phyloP scores from a whole-genome alignment of 2,113 vertebrate genomes.

The Corynorhinus townsendii region DNA sequence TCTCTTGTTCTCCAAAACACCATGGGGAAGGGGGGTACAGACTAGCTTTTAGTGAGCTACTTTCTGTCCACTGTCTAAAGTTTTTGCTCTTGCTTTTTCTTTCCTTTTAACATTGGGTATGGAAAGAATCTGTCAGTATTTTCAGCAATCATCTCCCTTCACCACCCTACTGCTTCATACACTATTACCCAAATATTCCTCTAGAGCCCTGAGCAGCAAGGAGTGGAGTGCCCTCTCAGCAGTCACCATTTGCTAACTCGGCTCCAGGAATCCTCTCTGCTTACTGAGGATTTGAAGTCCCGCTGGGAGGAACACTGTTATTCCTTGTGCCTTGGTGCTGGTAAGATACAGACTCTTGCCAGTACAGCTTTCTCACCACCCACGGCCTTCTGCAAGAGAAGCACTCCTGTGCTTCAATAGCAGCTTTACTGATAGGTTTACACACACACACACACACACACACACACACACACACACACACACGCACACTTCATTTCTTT shows the following conservation, averaged over 20 bases:
- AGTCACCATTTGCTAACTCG: neutral
- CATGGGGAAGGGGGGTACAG: neutral
- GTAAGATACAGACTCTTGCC: neutral
- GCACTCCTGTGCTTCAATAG: neutral
- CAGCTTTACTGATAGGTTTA: neutral
- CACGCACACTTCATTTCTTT: neutral
- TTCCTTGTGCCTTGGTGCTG: neutral
- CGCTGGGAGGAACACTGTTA: neutral
- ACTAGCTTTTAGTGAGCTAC: conserved; percentile 52
- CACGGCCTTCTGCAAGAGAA: neutral
- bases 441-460: neutral
- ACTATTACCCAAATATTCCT: neutral
- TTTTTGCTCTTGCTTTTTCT: neutral
- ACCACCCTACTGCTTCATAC: neutral
- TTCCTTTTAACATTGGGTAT: neutral
- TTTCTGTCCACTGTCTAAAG: conserved; percentile 35
- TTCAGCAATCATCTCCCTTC: neutral
- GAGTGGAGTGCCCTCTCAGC: fast-evolving
- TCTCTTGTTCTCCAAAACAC: conserved; percentile 39
- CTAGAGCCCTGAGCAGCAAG: neutral
- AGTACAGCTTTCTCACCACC: neutral
- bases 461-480: neutral
- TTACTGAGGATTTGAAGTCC: neutral
- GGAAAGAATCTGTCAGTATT: neutral
- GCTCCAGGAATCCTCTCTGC: neutral